A percentile compares a stretch with the other conserved stretches of the same genome.
Evolutionary conservation across 2,797 vertebrate species (phyloP).

Genomic region (Cirrhinus mrigala): DNA sequence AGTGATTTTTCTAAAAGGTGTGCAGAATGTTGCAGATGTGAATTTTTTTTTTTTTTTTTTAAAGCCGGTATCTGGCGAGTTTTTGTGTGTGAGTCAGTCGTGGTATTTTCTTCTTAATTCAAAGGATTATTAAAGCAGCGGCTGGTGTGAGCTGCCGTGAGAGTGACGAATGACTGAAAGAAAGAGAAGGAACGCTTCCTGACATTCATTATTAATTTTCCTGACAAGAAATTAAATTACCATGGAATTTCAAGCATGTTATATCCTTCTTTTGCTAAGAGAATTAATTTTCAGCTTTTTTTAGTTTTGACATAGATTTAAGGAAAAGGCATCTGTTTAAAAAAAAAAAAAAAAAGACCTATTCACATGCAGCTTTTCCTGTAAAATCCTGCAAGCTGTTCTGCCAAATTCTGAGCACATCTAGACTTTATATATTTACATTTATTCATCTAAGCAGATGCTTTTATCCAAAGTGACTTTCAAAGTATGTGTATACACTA

Average conservation of each 20-base stretch:
- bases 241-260: slow-evolving; percentile 42
- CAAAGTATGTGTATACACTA: neutral
- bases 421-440: slow-evolving; percentile 20
- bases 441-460: slow-evolving; percentile 30
- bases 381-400: slow-evolving; percentile 28
- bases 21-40: slow-evolving; percentile 45
- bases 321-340: slow-evolving; percentile 27
- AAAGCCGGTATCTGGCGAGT: slow-evolving; percentile 39
- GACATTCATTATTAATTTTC: slow-evolving; percentile 40
- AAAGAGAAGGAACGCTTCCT: slow-evolving; percentile 26
- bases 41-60: too few species aligned
- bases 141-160: slow-evolving; percentile 16
- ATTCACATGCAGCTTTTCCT: slow-evolving; percentile 25
- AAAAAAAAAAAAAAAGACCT: slow-evolving; percentile 21
- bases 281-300: slow-evolving; percentile 39
- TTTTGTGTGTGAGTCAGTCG: slow-evolving; percentile 45
- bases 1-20: slow-evolving; percentile 23
- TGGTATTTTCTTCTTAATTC: slow-evolving; percentile 54
- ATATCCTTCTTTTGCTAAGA: slow-evolving; percentile 25
- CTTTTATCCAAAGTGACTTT: slow-evolving; percentile 17
- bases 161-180: slow-evolving; percentile 48
- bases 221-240: slow-evolving; percentile 43
- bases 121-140: slow-evolving; percentile 51
- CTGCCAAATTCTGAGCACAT: slow-evolving; percentile 23
- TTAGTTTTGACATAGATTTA: slow-evolving; percentile 20